These are phyloP conservation scores for Lanius collurio DNA, from an alignment of 2,113 vertebrate species.

Conservation along the genomic window DNA sequence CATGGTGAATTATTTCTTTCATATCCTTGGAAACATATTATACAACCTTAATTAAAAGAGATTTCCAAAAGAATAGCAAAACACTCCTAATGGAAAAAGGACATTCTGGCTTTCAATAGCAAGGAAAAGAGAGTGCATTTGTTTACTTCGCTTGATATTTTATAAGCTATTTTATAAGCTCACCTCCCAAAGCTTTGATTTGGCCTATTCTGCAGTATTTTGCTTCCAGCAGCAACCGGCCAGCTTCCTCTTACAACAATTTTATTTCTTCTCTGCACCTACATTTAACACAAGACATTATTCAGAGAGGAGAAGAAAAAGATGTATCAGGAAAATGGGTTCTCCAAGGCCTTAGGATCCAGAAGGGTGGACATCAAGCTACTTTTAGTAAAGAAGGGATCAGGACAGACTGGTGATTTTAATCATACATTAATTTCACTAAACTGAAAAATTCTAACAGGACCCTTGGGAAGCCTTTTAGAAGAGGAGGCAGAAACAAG, in stretches of 20 bases:
- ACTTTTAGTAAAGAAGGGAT: background rate
- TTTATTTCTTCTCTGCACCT: background rate
- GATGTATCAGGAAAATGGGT: background rate
- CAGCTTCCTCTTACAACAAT: background rate
- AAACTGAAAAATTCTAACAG: background rate
- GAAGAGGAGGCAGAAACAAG: background rate
- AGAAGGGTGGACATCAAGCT: background rate
- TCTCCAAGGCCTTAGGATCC: background rate
- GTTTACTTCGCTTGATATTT: constrained; percentile 13
- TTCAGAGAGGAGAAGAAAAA: background rate
- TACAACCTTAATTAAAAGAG: constrained; percentile 54
- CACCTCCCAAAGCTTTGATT: background rate
- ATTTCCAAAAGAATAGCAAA: constrained; percentile 36
- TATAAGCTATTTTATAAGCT: constrained; percentile 1
- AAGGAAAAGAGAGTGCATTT: constrained; percentile 2
- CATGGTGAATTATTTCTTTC: constrained; percentile 34
- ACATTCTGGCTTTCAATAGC: background rate
- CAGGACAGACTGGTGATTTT: background rate
- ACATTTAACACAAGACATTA: background rate
- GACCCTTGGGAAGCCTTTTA: background rate
- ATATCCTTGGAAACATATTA: constrained; percentile 48
- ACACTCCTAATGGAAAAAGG: background rate
- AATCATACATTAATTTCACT: background rate
- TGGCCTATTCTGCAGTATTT: background rate
- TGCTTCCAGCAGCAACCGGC: background rate